Evolutionary conservation across 2,797 vertebrate species (phyloP).

Genomic region (Galagoides demidoff): DNA sequence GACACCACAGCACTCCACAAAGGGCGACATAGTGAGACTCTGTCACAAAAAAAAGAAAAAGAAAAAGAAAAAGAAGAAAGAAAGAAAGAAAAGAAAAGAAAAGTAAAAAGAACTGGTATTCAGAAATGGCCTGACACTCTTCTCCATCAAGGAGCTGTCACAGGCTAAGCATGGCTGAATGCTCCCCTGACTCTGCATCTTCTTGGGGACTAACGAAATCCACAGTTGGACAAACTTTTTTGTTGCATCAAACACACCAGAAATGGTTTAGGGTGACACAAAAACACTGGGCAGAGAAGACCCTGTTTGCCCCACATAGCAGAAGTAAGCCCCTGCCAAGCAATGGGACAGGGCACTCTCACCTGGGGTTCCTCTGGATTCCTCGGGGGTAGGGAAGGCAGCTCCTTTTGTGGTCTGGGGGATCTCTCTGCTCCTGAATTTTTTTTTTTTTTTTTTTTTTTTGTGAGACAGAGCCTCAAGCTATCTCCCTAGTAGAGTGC

Average conservation of each 20-base stretch:
- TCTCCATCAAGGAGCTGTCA: background rate
- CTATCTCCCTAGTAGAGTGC: too few relatives aligned
- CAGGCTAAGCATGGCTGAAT: background rate
- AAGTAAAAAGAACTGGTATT: background rate
- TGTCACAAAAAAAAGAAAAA: too few relatives aligned
- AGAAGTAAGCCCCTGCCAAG: too few relatives aligned
- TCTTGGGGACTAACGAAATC: accelerated
- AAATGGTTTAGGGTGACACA: too few relatives aligned
- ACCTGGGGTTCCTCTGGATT: background rate
- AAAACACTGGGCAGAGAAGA: background rate
- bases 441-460: background rate
- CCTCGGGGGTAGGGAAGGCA: background rate
- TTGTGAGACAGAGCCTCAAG: too few relatives aligned
- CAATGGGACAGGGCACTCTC: background rate
- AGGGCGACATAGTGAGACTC: too few relatives aligned
- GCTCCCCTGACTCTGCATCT: background rate
- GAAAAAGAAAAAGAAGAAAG: too few relatives aligned
- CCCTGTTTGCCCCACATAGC: accelerated
- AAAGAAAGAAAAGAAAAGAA: too few relatives aligned
- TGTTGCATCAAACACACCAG: background rate
- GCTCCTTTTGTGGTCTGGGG: background rate
- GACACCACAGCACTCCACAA: too few relatives aligned
- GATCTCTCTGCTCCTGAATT: background rate
- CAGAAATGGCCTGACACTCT: background rate
- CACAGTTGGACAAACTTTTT: accelerated